phyloP scores from a whole-genome alignment of 2,888 invertebrate species.

The Anorthoa munda region DNA sequence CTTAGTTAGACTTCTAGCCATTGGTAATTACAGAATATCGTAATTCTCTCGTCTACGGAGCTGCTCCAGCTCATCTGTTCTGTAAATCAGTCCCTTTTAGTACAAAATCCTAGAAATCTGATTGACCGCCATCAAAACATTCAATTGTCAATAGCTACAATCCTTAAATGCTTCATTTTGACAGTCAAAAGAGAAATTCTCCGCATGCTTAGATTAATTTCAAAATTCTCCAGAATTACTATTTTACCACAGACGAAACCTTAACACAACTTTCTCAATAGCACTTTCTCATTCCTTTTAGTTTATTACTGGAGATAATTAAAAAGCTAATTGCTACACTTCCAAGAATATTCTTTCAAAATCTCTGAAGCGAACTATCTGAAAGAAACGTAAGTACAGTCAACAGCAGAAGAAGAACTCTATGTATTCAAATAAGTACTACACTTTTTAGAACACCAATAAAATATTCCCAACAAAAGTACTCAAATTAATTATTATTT shows the following conservation, averaged over 20 bases:
- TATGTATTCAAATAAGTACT: not conserved
- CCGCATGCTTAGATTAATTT: not conserved
- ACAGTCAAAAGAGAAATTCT: not conserved
- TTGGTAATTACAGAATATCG: too few species aligned
- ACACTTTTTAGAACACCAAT: not conserved
- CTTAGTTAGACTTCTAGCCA: too few species aligned
- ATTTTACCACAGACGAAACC: not conserved
- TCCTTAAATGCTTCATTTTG: not conserved
- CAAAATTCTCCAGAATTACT: not conserved
- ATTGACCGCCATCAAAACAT: not conserved
- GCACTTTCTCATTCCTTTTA: not conserved
- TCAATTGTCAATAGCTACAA: too few species aligned
- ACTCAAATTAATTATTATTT: too few species aligned
- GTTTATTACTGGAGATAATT: slow-evolving; percentile 29
- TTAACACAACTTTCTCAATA: slow-evolving; percentile 16
- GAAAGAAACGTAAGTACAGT: slow-evolving; percentile 7
- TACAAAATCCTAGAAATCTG: too few species aligned
- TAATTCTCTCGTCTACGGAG: too few species aligned
- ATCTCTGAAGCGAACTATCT: slow-evolving; percentile 16
- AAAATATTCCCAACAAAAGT: not conserved
- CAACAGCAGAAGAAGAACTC: not conserved
- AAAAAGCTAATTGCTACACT: slow-evolving; percentile 29
- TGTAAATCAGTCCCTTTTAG: too few species aligned
- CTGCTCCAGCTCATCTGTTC: too few species aligned
- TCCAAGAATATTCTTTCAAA: slow-evolving; percentile 25